phyloP scores from a whole-genome alignment of 2,797 vertebrate genomes.

The Meriones psammophilus region DNA sequence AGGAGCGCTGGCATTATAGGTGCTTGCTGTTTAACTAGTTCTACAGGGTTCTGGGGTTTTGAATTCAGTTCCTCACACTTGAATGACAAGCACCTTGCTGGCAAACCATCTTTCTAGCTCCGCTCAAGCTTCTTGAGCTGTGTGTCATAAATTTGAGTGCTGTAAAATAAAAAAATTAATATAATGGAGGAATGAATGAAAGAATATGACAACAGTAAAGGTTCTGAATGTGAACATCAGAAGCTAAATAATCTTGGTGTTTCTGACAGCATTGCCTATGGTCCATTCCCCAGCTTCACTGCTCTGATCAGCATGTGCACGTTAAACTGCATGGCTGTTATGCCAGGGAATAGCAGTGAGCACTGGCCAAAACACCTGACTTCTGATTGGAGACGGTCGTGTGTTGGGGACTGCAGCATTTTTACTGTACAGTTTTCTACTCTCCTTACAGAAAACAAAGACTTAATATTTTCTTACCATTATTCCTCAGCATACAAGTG shows the following conservation, averaged over 20 bases:
- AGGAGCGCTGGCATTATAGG: background rate
- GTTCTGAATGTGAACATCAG: background rate
- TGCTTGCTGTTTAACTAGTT: background rate
- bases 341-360: background rate
- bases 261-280: background rate
- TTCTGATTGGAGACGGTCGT: background rate
- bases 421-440: background rate
- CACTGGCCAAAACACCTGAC: background rate
- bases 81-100: background rate
- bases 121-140: background rate
- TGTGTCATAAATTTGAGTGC: background rate
- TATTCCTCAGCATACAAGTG: background rate
- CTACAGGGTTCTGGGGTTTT: background rate
- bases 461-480: background rate
- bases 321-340: background rate
- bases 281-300: background rate
- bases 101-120: background rate
- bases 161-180: background rate
- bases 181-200: background rate
- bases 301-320: background rate
- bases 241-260: background rate
- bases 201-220: background rate
- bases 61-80: background rate
- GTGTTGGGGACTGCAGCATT: no score
- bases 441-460: background rate